These are phyloP conservation scores for Goniozus legneri DNA, from an alignment of 1,140 invertebrate species.

Conservation along the genomic window DNA sequence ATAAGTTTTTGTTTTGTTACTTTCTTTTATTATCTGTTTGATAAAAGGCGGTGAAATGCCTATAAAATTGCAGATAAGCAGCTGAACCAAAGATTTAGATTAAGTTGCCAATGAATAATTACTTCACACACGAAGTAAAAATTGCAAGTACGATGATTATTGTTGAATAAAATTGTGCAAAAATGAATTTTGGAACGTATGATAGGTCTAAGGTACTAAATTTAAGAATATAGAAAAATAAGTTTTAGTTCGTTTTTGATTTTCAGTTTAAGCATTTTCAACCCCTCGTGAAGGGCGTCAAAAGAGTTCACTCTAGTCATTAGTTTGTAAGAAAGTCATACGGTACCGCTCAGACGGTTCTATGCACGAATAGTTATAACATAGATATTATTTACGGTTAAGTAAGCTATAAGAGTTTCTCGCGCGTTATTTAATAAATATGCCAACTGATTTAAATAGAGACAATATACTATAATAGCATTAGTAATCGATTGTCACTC, in stretches of 20 bases:
- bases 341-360: too few relatives aligned
- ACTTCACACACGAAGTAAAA: too few relatives aligned
- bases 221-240: conserved; percentile 4
- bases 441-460: too few relatives aligned
- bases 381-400: too few relatives aligned
- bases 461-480: too few relatives aligned
- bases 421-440: too few relatives aligned
- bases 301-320: conserved; percentile 35
- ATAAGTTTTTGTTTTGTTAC: conserved; percentile 19
- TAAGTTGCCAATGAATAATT: conserved; percentile 6
- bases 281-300: conserved; percentile 21
- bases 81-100: conserved; percentile 21
- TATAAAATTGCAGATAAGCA: conserved; percentile 11
- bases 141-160: too few relatives aligned
- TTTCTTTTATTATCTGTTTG: conserved; percentile 1
- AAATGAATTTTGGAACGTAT: too few relatives aligned
- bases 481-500: conserved; percentile 16
- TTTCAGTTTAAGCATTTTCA: conserved; percentile 26
- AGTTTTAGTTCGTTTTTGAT: conserved; percentile 20
- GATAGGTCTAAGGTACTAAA: neutral
- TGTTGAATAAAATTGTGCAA: too few relatives aligned
- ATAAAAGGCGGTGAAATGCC: neutral
- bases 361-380: too few relatives aligned
- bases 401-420: too few relatives aligned
- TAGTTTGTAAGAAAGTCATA: conserved; percentile 26